Percentiles rank a stretch among this genome's conserved stretches.
phyloP scores from a whole-genome alignment of 2,888 invertebrate genomes.

The Crocallis elinguaria region DNA sequence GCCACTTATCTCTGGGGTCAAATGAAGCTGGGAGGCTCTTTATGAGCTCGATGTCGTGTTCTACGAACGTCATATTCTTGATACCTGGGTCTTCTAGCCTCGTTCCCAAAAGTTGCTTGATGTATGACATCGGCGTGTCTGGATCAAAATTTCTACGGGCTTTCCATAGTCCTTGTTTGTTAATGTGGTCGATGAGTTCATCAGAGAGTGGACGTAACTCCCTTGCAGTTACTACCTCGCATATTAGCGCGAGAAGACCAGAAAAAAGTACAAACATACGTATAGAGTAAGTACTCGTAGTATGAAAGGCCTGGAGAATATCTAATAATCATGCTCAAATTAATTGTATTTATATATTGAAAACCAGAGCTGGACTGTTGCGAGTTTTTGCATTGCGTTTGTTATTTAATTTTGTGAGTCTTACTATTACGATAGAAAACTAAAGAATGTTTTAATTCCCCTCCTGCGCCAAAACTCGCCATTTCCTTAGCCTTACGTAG shows the following conservation, averaged over 20 bases:
- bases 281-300: no score
- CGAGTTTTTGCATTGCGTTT: no score
- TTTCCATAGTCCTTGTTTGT: constrained; percentile 88
- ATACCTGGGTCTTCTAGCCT: background rate
- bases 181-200: constrained; percentile 88
- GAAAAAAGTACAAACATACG: no score
- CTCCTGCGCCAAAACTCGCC: no score
- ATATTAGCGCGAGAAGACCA: background rate
- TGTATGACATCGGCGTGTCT: constrained; percentile 82
- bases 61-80: background rate
- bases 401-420: no score
- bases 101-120: constrained; percentile 55
- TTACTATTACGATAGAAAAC: no score
- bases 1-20: constrained; percentile 91
- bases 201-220: constrained; percentile 82
- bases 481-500: no score
- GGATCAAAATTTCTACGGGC: constrained; percentile 90
- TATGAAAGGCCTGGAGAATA: no score
- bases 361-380: no score
- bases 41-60: background rate
- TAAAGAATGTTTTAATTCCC: no score
- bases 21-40: constrained; percentile 87
- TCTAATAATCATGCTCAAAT: no score
- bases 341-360: no score
- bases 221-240: background rate